Base-by-base conservation (phyloP, 2,113 vertebrate species). In the Perca fluviatilis region DNA sequence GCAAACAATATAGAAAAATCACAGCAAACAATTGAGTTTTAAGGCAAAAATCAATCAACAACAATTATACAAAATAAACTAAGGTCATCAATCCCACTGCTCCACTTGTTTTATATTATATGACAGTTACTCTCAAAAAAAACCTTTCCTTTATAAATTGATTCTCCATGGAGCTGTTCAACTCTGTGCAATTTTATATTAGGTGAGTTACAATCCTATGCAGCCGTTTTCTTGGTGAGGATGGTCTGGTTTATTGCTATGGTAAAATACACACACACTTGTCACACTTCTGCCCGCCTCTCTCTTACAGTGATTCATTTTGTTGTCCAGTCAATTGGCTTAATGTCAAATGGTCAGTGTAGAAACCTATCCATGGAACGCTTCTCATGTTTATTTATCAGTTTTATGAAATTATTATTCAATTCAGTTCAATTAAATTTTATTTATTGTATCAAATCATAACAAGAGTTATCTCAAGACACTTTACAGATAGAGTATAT, bases 131-230 rank as follows among this genome's bases (percentile, higher is more conserved):
- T 33, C 33, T 33, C 69, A 62, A 66, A 80, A 74, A 33, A 40
- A 25, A 3, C 19, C 23, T 15, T 61, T 25, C 36, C 36, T 61
- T 46, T 23, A 43, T 77, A 62, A 82, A 62, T 13, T 60, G 66
- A 85, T 76, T 82, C 66, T 60, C 47, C 9, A 16, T 36, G 54
- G 79, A 47, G 4, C 7, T 54, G 40, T 69, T 25, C 21, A 62
- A 25, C 43, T 63, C 57, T 27, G 70, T 27, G 70, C 75, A 51
- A 53, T 63, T 64, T 73, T 15, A 74, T 61, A 61, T 75, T 12
- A 33, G 56, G 14, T 30, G 36, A 71, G 23, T 69, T 69, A 47
- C 49, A 54, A 18, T n/a, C 23, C 33, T 33, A 33, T 33, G 33
- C 33, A 5, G 33, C 33, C 33, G 4, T 33, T 33, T 33, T 33